phyloP scores from a whole-genome alignment of 2,888 invertebrate genomes.

The Diaphora mendica region DNA sequence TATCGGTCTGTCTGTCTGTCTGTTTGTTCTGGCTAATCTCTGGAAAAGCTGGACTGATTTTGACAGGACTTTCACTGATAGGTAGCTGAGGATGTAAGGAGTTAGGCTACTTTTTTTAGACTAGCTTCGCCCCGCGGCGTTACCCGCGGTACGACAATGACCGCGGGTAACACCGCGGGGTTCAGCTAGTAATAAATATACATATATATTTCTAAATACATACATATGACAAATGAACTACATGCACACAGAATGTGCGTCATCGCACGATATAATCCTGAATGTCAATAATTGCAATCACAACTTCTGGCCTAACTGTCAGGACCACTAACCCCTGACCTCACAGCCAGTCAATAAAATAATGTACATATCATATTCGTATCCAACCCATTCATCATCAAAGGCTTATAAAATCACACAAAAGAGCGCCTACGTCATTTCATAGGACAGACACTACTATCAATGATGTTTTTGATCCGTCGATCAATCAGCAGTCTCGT shows the following conservation, averaged over 20 bases:
- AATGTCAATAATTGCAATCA: not conserved
- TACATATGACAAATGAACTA: no score
- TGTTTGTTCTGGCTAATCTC: no score
- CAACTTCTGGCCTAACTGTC: not conserved
- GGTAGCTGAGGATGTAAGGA: no score
- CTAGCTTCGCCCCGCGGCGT: no score
- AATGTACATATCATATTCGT: not conserved
- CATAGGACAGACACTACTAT: conserved; percentile 18
- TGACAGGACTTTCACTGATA: no score
- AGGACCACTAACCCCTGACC: not conserved
- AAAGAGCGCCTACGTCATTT: conserved; percentile 29
- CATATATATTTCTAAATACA: no score
- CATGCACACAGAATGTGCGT: not conserved
- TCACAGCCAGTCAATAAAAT: not conserved
- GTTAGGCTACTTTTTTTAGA: no score
- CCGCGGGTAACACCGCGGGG: no score
- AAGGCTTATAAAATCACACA: conserved; percentile 11
- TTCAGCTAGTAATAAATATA: no score
- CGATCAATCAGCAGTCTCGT: conserved; percentile 49
- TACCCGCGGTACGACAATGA: no score
- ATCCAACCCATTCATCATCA: not conserved
- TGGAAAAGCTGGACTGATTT: no score
- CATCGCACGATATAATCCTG: not conserved
- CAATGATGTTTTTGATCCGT: conserved; percentile 30
- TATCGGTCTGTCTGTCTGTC: no score